Evolutionary conservation across 2,888 invertebrate genomes (phyloP), one percentile per base, ranked within the genome.

Genomic region (Drosophila antonietae): DNA sequence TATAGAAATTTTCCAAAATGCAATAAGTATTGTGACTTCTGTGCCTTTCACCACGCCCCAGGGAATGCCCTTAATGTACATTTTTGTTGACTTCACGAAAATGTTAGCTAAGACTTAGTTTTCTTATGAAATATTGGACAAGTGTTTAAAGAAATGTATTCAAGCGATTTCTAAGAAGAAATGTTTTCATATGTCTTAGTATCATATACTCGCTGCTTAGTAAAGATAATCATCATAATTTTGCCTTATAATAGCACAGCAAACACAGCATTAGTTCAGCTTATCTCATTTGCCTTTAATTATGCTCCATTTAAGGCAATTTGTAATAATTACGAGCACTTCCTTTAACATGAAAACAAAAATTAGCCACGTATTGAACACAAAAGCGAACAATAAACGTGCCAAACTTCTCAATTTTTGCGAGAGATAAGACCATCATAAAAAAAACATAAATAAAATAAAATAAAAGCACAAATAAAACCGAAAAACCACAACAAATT

Each of bases 401-500:
- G 75, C 31, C 66, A 70, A 69, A 52, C 37, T 64, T 37, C 47
- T 73, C 44, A 49, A 23, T 49, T 70, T 70, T 41, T 35, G 57
- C 51, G 37, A 41, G 55, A 49, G n/a, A 47, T 46, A 33, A 47
- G 68, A 46, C 31, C 49, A 2, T 28, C 33, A 33, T 20, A 37
- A 10, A 33, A 10, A 33, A 10, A 2, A 18, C 18, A 51, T 8
- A 18, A 47, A 49, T 47, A 59, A 28, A 23, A 28, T 44, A 31
- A n/a, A 4, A 20, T 28, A 46, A 2, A 18, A 49, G 15, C 18
- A 47, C 2, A 20, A 41, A 49, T 49, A 62, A 28, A 39, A 12
- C 20, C 39, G n/a, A 28, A 23, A 49, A 82, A 78, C 89, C 89
- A 72, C 89, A 81, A 69, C 70, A 65, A 83, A 86, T 86, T 86